phyloP scores from a whole-genome alignment of 1,140 invertebrate genomes.

The Lineus longissimus region DNA sequence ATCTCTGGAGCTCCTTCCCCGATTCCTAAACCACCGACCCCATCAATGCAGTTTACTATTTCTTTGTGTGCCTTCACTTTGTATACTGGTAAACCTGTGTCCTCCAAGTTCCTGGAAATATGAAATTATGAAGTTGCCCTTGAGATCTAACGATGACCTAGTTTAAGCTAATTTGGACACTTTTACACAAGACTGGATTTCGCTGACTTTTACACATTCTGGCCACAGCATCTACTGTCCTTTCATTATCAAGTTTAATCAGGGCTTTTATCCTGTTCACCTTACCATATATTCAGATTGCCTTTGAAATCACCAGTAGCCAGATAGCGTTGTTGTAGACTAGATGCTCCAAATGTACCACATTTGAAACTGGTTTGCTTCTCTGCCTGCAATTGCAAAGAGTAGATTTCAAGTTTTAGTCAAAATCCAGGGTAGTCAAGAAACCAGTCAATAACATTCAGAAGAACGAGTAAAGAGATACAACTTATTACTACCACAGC shows the following conservation, averaged over 20 bases:
- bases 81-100: conserved; percentile 70
- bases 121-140: too few species aligned
- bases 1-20: conserved; percentile 89
- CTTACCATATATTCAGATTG: conserved; percentile 75
- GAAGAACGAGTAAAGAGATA: too few species aligned
- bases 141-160: too few species aligned
- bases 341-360: conserved; percentile 85
- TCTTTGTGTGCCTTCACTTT: conserved; percentile 77
- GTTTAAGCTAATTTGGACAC: too few species aligned
- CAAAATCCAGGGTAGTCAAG: too few species aligned
- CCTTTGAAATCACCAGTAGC: conserved; percentile 91
- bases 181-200: too few species aligned
- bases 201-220: too few species aligned
- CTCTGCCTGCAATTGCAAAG: conserved; percentile 58
- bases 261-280: background rate
- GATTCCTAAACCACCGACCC: conserved; percentile 76
- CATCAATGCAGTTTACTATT: conserved; percentile 91
- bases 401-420: background rate
- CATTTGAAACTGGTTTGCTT: conserved; percentile 84
- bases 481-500: too few species aligned
- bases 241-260: background rate
- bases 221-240: too few species aligned
- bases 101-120: conserved; percentile 76
- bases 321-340: conserved; percentile 70
- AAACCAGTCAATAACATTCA: too few species aligned